Conservation (phyloP, 2,797 vertebrate genomes). For the Poecilia wingei region DNA sequence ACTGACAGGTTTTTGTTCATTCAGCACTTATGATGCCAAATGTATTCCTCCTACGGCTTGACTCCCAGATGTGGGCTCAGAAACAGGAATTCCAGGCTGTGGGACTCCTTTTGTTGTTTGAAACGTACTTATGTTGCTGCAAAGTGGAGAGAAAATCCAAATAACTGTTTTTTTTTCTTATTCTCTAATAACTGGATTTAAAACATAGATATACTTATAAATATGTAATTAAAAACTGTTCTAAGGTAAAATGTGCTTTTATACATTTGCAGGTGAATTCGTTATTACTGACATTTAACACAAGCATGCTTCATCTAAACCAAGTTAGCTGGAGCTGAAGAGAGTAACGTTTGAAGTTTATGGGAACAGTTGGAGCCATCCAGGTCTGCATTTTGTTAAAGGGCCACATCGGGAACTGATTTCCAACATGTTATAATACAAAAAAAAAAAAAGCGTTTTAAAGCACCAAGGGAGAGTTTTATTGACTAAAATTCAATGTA, state of each 20-base stretch:
- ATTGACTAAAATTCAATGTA: background rate
- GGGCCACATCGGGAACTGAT: conserved; percentile 44
- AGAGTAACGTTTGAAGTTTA: background rate
- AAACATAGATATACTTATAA: no score
- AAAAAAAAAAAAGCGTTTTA: background rate
- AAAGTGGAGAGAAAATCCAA: background rate
- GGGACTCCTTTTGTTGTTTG: conserved; percentile 66
- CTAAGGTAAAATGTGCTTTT: conserved; percentile 9
- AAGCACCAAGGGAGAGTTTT: background rate
- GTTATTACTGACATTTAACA: background rate
- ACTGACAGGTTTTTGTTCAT: conserved; percentile 18
- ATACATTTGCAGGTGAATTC: conserved; percentile 13
- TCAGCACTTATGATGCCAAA: conserved; percentile 4
- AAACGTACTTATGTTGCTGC: background rate
- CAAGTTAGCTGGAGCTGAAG: background rate
- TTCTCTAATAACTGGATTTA: background rate
- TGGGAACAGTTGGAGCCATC: conserved; percentile 69
- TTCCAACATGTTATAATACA: conserved; percentile 58
- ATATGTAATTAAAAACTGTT: background rate
- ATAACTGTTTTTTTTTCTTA: background rate
- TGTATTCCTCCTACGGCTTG: conserved; percentile 59
- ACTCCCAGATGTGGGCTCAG: conserved; percentile 76
- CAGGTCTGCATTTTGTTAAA: conserved; percentile 68
- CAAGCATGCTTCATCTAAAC: background rate
- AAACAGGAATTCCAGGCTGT: conserved; percentile 71